Conservation (phyloP, 2,113 vertebrate species). For the Crypturellus undulatus region DNA sequence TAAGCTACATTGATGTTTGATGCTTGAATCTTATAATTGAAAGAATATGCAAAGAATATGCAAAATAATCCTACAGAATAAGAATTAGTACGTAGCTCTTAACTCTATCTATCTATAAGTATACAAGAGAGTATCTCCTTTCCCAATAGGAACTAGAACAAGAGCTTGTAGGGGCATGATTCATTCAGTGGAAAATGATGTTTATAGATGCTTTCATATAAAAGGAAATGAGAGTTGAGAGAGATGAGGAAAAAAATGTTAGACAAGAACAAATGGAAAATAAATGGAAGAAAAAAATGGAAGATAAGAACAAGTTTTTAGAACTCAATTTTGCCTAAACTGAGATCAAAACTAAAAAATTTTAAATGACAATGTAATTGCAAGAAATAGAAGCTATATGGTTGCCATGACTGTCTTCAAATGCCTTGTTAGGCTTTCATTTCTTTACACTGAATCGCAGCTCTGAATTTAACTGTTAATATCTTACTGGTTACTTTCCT, state of each 20-base stretch:
- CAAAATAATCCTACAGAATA: neutral
- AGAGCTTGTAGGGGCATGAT: neutral
- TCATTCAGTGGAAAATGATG: neutral
- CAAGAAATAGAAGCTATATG: neutral
- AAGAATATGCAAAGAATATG: neutral
- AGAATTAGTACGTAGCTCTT: neutral
- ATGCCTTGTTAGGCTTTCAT: neutral
- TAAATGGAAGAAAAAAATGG: no score
- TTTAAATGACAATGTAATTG: conserved; percentile 11
- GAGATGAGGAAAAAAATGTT: neutral
- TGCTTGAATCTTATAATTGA: neutral
- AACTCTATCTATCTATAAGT: neutral
- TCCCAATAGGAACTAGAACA: neutral
- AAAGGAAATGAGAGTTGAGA: neutral
- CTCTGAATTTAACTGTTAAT: neutral
- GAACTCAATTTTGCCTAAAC: neutral
- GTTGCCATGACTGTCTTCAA: conserved; percentile 44
- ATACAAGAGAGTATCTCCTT: neutral
- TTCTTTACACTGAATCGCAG: neutral
- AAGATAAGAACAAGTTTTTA: neutral
- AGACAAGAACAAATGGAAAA: no score
- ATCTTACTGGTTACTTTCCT: neutral
- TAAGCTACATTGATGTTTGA: neutral
- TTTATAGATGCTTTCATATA: neutral
- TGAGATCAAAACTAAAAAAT: neutral